Evolutionary conservation across 2,113 vertebrate genomes (phyloP), one percentile per base, ranked within the genome.

Genomic region (Colossoma macropomum): DNA sequence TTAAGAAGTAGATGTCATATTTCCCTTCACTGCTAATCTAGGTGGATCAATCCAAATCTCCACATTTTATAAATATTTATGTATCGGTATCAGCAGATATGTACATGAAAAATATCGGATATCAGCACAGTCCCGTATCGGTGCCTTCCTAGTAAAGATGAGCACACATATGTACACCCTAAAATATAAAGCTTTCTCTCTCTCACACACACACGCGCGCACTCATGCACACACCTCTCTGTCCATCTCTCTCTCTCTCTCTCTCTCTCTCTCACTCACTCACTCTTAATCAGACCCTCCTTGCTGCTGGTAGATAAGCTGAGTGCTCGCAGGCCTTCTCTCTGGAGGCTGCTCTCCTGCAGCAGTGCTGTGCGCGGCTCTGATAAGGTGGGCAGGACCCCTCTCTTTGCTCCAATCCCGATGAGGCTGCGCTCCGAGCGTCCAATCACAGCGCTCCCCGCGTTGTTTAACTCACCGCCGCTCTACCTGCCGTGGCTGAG

Each of bases 251-350:
- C 65, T 62, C 84, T 80, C 87, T 82, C 72, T 66, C 65, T 41
- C 59, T 16, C 41, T 56, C 45, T 1, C 85, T 28, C 89, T 77
- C 84, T 75, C 90, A 65, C 81, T 74, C 75, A 79, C 50, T 77
- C 48, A 84, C 84, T 41, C 69, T 60, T 65, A 75, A 82, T 86
- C 74, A 86, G 88, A 92, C 84, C 92, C 90, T 88, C 86, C 88
- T 92, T 94, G 94, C 90, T 41, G 84, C 87, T 88, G 76, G 87
- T 87, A 94, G 93, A 95, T 94, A 93, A 94, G 92, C 92, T 10
- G 72, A 25, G 83, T 30, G 92, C 92, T 91, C 86, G 81, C 91
- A 88, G 90, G 88, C 79, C 82, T 89, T 89, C 85, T 89, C 93
- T 92, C 93, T 91, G 82, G 93, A 94, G 92, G 93, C 90, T 82